These are phyloP conservation scores for Neria commutata DNA, from an alignment of 2,888 invertebrate species.

Conservation along the genomic window DNA sequence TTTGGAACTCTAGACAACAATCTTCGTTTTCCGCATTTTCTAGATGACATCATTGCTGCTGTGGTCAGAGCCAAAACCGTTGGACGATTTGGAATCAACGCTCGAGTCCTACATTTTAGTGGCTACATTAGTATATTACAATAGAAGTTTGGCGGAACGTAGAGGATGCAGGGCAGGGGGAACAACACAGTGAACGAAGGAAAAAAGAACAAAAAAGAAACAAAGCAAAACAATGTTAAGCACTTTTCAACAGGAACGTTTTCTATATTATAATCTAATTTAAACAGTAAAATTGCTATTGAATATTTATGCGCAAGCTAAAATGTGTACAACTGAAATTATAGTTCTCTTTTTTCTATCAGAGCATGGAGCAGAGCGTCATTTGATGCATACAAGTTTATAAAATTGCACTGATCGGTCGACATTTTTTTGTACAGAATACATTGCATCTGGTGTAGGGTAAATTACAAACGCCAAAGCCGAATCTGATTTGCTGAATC, in stretches of 20 bases:
- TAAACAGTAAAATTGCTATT: constrained; percentile 28
- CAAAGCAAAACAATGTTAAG: constrained; percentile 25
- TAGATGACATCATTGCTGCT: constrained; percentile 14
- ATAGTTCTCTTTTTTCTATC: neutral
- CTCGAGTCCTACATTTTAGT: constrained; percentile 51
- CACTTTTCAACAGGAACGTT: constrained; percentile 30
- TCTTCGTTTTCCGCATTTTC: neutral
- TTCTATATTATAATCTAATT: constrained; percentile 24
- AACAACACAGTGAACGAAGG: constrained; percentile 1
- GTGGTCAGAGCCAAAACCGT: constrained; percentile 34
- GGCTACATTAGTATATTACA: constrained; percentile 44
- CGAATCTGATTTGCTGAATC: too few relatives aligned
- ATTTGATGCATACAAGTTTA: neutral
- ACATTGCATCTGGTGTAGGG: too few relatives aligned
- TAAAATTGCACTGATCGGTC: neutral
- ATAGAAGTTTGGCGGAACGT: constrained; percentile 18
- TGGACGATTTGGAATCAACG: constrained; percentile 38
- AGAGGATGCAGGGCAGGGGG: neutral
- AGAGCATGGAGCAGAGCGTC: neutral
- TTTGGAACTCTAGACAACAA: neutral
- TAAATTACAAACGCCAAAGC: too few relatives aligned
- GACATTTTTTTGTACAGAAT: neutral
- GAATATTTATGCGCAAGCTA: constrained; percentile 22
- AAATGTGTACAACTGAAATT: constrained; percentile 20
- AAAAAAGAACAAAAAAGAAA: constrained; percentile 22